Conservation (phyloP, 2,113 vertebrate species). For the Ammospiza caudacuta region DNA sequence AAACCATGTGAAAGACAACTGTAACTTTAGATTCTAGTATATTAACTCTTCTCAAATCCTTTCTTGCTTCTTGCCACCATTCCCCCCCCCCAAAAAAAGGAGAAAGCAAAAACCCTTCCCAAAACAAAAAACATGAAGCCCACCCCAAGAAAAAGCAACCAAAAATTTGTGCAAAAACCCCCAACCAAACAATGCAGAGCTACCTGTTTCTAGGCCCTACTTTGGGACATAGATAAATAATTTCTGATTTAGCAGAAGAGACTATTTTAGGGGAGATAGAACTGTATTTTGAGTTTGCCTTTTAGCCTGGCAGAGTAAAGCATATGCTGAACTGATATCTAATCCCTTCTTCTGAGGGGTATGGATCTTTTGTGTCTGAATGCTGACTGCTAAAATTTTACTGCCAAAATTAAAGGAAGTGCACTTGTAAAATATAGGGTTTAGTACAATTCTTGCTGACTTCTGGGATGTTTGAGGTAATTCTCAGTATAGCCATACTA, state of each 20-base stretch:
- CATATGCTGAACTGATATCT: not conserved
- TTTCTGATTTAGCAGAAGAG: not conserved
- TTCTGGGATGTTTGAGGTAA: not conserved
- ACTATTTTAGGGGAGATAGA: not conserved
- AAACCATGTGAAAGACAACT: not conserved
- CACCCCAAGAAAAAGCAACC: not conserved
- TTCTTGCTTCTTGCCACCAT: not conserved
- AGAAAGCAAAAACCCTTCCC: not conserved
- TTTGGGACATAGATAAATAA: not conserved
- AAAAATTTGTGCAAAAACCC: not conserved
- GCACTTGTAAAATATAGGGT: not conserved
- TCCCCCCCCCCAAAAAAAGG: rapidly evolving
- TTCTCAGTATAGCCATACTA: not conserved
- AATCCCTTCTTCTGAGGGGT: not conserved
- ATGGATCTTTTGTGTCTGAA: not conserved
- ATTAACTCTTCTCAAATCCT: not conserved
- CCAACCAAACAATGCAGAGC: not conserved
- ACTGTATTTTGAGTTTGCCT: not conserved
- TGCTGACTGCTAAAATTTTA: not conserved
- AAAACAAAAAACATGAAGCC: not conserved
- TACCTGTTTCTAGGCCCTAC: not conserved
- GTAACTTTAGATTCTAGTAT: not conserved
- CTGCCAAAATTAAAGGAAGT: not conserved
- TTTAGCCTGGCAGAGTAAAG: not conserved
- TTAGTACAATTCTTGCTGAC: not conserved